These are phyloP conservation scores for Hycleus phaleratus DNA, from an alignment of 1,140 invertebrate genomes.

Conservation along the genomic window DNA sequence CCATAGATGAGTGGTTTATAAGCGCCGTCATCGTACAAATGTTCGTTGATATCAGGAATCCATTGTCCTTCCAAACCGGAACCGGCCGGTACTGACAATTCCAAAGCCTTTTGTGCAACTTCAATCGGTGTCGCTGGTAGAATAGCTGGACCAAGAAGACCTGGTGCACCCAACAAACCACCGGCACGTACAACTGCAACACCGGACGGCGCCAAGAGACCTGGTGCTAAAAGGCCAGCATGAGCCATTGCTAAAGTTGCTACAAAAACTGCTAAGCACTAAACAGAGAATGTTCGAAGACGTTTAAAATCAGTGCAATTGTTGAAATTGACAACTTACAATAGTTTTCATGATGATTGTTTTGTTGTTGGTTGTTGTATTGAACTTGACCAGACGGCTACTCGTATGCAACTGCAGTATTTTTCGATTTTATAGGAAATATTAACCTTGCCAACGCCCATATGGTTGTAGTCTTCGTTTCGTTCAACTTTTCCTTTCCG, in stretches of 20 bases:
- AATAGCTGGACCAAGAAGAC: conserved; percentile 23
- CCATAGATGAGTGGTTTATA: conserved; percentile 26
- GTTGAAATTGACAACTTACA: background rate
- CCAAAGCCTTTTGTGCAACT: conserved; percentile 8
- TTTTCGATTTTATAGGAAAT: too few species aligned
- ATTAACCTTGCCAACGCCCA: too few species aligned
- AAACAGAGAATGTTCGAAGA: too few species aligned
- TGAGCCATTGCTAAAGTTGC: background rate
- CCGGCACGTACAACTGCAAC: conserved; percentile 26
- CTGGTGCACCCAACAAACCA: conserved; percentile 16
- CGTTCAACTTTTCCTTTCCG: too few species aligned
- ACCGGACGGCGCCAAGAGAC: conserved; percentile 14
- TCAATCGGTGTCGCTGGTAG: conserved; percentile 10
- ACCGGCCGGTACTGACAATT: conserved; percentile 9
- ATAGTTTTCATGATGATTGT: conserved; percentile 3
- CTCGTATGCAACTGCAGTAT: background rate
- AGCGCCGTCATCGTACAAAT: conserved; percentile 31
- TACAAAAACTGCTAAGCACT: background rate
- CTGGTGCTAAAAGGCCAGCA: conserved; percentile 3
- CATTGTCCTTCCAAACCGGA: conserved; percentile 31
- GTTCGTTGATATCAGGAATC: conserved; percentile 26
- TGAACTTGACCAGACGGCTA: background rate
- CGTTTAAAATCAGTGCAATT: too few species aligned
- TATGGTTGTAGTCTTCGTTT: too few species aligned
- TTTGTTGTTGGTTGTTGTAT: background rate